These are phyloP conservation scores for Dendrolimus kikuchii DNA, from an alignment of 1,140 invertebrate genomes.

Conservation along the genomic window DNA sequence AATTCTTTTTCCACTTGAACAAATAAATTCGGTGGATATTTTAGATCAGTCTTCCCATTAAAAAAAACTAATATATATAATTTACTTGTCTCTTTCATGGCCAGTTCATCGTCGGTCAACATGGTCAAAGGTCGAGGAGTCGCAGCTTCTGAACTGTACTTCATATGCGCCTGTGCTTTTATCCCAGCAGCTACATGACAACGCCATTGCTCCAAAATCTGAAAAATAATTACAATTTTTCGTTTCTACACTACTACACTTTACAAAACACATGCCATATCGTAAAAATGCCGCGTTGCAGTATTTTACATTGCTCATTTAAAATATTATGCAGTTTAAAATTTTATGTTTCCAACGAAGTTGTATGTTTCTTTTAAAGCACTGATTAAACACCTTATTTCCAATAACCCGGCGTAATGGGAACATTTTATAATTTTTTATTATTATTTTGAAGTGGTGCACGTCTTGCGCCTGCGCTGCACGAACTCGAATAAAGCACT, in stretches of 20 bases:
- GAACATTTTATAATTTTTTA: constrained; percentile 44
- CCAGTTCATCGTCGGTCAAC: constrained; percentile 83
- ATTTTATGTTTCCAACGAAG: constrained; percentile 10
- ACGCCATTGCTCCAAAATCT: constrained; percentile 67
- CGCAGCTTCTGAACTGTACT: constrained; percentile 44
- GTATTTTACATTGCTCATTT: too few species aligned
- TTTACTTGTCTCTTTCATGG: constrained; percentile 86
- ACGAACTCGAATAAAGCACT: constrained; percentile 28
- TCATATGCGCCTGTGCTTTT: constrained; percentile 24
- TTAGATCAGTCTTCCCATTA: too few species aligned
- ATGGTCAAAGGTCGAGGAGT: constrained; percentile 74
- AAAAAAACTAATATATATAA: not conserved
- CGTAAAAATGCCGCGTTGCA: too few species aligned
- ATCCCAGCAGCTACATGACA: constrained; percentile 27
- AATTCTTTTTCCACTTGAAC: too few species aligned
- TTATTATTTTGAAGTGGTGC: constrained; percentile 28
- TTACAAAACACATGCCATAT: too few species aligned
- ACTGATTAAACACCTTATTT: constrained; percentile 48
- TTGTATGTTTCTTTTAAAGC: constrained; percentile 15
- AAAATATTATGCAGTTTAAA: constrained; percentile 3
- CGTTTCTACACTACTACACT: too few species aligned
- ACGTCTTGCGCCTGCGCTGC: constrained; percentile 27
- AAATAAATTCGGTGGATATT: too few species aligned
- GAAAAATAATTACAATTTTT: constrained; percentile 8
- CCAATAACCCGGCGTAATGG: constrained; percentile 55